A percentile compares a stretch with the other conserved stretches of the same genome.
Evolutionary conservation across 92 coral and sea anemone genomes (phyloP).

Genomic region (Zoanthus sansibaricus): DNA sequence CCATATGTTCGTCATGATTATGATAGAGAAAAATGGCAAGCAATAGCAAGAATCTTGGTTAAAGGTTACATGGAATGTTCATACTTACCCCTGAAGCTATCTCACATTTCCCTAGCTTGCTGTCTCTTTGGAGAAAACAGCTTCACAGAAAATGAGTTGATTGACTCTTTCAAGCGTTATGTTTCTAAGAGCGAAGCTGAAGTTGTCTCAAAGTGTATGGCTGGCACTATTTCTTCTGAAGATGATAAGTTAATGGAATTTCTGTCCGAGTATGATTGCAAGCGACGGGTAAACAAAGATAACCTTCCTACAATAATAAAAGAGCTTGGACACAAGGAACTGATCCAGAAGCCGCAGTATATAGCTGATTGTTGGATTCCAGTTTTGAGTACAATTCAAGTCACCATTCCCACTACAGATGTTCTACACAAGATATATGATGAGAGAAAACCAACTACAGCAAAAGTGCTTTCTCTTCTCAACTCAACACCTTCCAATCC

Average conservation of each 20-base stretch:
- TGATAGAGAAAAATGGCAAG: slow-evolving; percentile 35
- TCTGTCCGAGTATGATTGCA: slow-evolving; percentile 53
- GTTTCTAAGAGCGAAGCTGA: slow-evolving; percentile 54
- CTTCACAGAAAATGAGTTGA: slow-evolving; percentile 30
- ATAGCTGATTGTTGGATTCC: slow-evolving; percentile 43
- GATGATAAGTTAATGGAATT: slow-evolving; percentile 61
- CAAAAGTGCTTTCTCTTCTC: slow-evolving; percentile 43
- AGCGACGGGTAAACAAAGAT: slow-evolving; percentile 32
- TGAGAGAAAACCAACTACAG: slow-evolving; percentile 45
- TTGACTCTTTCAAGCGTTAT: slow-evolving; percentile 55
- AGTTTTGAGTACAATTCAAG: slow-evolving; percentile 21
- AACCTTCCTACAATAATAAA: slow-evolving; percentile 37
- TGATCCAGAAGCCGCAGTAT: slow-evolving; percentile 54
- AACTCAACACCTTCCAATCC: slow-evolving; percentile 30
- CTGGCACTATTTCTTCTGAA: slow-evolving; percentile 42
- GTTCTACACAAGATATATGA: slow-evolving; percentile 20
- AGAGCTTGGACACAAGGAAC: slow-evolving; percentile 51
- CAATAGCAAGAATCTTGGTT: slow-evolving; percentile 65
- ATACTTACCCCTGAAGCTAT: slow-evolving; percentile 56
- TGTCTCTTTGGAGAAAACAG: slow-evolving; percentile 57
- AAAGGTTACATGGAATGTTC: slow-evolving; percentile 55
- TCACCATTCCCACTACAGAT: slow-evolving; percentile 15
- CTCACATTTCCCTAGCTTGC: slow-evolving; percentile 42
- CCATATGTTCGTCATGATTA: slow-evolving; percentile 66
- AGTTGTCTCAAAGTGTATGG: slow-evolving; percentile 54